A percentile compares a stretch with the other conserved stretches of the same genome.
These are phyloP conservation scores for Sanderia malayensis DNA, from an alignment of 30 jellyfish, hydroid and myxozoan species.

Conservation along the genomic window DNA sequence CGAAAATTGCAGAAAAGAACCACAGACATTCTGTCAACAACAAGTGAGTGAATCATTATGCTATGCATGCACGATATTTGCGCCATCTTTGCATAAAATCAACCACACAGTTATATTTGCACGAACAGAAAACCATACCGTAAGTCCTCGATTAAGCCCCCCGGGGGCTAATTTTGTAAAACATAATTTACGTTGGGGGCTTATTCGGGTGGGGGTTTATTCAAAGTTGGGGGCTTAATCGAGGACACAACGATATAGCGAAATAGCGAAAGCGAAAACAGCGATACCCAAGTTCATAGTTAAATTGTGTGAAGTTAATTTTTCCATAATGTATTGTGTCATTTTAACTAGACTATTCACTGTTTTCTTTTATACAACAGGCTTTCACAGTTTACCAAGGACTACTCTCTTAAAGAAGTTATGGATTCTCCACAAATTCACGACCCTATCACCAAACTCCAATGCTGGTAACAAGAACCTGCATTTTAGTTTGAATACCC, in stretches of 20 bases:
- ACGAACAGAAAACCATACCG: no score
- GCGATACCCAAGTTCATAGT: no score
- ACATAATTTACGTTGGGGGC: no score
- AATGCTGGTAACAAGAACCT: slow-evolving; percentile 73
- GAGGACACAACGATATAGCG: no score
- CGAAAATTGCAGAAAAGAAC: slow-evolving; percentile 87
- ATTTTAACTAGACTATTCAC: not conserved
- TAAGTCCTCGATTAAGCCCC: not conserved
- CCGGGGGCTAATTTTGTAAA: no score
- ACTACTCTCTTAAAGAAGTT: slow-evolving; percentile 74
- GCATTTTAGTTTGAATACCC: not conserved
- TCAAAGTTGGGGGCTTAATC: no score
- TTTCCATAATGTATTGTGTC: no score
- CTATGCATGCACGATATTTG: not conserved
- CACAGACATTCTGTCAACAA: slow-evolving; percentile 87
- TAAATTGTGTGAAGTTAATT: no score
- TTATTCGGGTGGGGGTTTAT: no score
- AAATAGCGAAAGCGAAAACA: no score
- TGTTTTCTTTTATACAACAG: slow-evolving; percentile 48
- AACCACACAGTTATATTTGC: no score
- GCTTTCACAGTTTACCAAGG: slow-evolving; percentile 79
- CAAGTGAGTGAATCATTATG: slow-evolving; percentile 43
- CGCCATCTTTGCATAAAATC: not conserved
- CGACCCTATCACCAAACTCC: slow-evolving; percentile 87
- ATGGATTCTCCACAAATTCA: slow-evolving; percentile 60